phyloP scores from a whole-genome alignment of 2,888 invertebrate species.

The Lypha dubia region DNA sequence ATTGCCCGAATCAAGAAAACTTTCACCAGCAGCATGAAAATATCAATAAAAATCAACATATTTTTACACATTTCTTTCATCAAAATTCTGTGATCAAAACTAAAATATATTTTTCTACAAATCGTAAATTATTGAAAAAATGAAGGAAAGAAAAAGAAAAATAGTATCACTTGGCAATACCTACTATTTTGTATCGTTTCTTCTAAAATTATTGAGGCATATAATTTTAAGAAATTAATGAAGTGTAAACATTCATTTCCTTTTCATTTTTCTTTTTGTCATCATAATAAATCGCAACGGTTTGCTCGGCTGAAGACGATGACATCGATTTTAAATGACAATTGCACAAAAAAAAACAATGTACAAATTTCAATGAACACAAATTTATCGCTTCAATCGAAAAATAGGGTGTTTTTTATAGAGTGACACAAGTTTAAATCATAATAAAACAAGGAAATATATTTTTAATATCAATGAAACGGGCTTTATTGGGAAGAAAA shows the following conservation, averaged over 20 bases:
- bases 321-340: constrained; percentile 62
- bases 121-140: background rate
- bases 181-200: constrained; percentile 35
- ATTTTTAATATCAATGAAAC: constrained; percentile 10
- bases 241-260: constrained; percentile 48
- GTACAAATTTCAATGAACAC: constrained; percentile 47
- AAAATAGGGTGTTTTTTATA: no score
- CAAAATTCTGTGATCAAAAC: background rate
- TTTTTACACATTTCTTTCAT: constrained; percentile 22
- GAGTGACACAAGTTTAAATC: no score
- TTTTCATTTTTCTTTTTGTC: constrained; percentile 46
- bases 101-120: constrained; percentile 5
- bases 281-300: constrained; percentile 49
- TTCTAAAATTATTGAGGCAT: constrained; percentile 59
- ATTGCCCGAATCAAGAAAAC: constrained; percentile 41
- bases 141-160: background rate
- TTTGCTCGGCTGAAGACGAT: constrained; percentile 25
- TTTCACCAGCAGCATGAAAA: constrained; percentile 27
- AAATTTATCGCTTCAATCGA: no score
- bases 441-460: no score
- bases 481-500: no score
- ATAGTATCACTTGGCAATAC: constrained; percentile 14
- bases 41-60: constrained; percentile 44
- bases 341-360: constrained; percentile 41
- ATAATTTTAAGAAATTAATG: constrained; percentile 66